A percentile compares a stretch with the other conserved stretches of the same genome.
These are phyloP conservation scores for Sinodicranocentrus sp. DNA, from an alignment of 2,888 invertebrate species.

Conservation along the genomic window DNA sequence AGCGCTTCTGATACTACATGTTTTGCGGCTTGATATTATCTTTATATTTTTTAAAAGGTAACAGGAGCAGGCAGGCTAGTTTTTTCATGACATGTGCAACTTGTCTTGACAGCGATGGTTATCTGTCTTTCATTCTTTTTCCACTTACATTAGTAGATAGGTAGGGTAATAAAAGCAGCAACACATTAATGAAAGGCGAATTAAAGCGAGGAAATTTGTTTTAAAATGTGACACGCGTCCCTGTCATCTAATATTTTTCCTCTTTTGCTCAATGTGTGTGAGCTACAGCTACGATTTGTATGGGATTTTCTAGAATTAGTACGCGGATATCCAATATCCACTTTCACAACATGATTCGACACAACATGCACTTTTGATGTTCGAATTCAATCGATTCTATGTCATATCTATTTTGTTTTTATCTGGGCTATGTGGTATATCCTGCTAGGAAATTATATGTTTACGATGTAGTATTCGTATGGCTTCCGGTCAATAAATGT, in stretches of 20 bases:
- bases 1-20: neutral
- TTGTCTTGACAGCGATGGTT: constrained; percentile 47
- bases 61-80: constrained; percentile 36
- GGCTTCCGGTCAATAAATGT: constrained; percentile 21
- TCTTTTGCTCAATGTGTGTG: neutral
- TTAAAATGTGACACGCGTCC: constrained; percentile 56
- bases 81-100: constrained; percentile 38
- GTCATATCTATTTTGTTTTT: no score
- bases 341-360: no score
- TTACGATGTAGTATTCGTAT: no score
- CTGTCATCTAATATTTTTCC: constrained; percentile 43
- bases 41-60: neutral
- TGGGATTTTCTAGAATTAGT: no score
- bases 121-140: constrained; percentile 39
- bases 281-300: no score
- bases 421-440: no score
- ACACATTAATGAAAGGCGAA: constrained; percentile 29
- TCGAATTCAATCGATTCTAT: no score
- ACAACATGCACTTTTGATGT: no score
- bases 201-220: constrained; percentile 35
- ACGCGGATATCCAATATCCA: no score
- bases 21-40: constrained; percentile 14
- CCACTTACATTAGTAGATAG: constrained; percentile 18
- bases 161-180: constrained; percentile 36
- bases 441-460: no score